Conservation (phyloP, 2,888 invertebrate genomes). For the Leptodirus hochenwartii region DNA sequence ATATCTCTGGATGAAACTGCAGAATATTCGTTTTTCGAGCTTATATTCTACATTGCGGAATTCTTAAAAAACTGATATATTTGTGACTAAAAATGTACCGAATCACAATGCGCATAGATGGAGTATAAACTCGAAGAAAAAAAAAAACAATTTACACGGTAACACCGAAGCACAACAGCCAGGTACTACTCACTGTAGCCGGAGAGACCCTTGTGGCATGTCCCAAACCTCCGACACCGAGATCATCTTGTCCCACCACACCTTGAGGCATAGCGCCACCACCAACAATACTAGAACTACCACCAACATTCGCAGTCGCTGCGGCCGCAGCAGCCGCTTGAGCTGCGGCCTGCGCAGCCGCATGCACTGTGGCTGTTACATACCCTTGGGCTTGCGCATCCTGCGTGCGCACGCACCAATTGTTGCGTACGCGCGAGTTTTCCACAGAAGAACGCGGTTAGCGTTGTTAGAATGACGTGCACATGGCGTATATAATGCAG, state of each 20-base stretch:
- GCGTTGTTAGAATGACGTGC: too few species aligned
- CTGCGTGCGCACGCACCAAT: too few species aligned
- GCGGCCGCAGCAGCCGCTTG: neutral
- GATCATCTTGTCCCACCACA: conserved; percentile 28
- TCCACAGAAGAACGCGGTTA: too few species aligned
- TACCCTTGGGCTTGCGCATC: neutral
- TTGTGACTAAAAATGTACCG: too few species aligned
- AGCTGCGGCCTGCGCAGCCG: neutral
- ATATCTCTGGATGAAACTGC: too few species aligned
- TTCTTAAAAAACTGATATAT: too few species aligned
- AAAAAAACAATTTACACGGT: neutral
- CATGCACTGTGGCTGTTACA: neutral
- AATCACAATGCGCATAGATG: conserved; percentile 16
- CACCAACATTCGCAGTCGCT: conserved; percentile 9
- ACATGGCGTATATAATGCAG: too few species aligned
- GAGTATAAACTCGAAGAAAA: conserved; percentile 3
- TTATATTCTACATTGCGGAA: too few species aligned
- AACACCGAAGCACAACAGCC: too few species aligned
- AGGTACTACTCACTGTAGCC: conserved; percentile 87
- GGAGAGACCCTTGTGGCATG: conserved; percentile 73
- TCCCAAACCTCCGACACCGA: conserved; percentile 40
- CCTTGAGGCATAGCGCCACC: conserved; percentile 31
- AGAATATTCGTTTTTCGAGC: too few species aligned
- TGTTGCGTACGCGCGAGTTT: too few species aligned
- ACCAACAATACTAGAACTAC: conserved; percentile 29